Conservation (phyloP, 2,113 vertebrate genomes). For the Phrynocephalus versicolor region DNA sequence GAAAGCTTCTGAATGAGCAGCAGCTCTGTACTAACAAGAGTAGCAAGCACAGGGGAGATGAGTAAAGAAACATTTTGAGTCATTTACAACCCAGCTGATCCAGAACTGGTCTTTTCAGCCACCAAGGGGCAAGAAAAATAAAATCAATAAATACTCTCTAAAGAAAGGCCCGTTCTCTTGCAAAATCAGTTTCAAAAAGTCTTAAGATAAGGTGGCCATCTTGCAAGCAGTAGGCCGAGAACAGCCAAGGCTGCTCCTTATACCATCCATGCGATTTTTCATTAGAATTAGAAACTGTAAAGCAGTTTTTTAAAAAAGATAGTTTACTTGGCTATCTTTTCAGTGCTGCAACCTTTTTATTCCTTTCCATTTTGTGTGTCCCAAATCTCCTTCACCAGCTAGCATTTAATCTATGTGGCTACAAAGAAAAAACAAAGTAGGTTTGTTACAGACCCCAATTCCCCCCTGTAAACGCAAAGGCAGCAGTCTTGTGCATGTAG, state of each 20-base stretch:
- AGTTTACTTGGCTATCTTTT: too few species aligned
- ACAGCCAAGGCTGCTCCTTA: neutral
- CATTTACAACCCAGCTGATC: neutral
- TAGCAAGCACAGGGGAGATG: too few species aligned
- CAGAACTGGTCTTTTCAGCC: neutral
- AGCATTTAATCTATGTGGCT: neutral
- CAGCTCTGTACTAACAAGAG: neutral
- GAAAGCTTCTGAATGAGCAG: neutral
- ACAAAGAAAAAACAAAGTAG: neutral
- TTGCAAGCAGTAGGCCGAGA: neutral
- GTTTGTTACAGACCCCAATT: neutral
- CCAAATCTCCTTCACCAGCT: too few species aligned
- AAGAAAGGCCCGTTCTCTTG: neutral
- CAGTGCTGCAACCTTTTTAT: too few species aligned
- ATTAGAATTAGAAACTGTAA: neutral
- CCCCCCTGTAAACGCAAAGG: neutral
- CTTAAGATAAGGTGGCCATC: too few species aligned
- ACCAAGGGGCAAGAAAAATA: neutral
- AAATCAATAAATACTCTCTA: neutral
- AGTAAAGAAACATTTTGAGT: too few species aligned
- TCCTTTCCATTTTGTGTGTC: too few species aligned
- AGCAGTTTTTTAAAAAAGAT: neutral
- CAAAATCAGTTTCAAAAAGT: neutral
- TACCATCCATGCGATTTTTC: neutral
- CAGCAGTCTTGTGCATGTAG: neutral